Percentiles rank a stretch among this genome's conserved stretches.
phyloP scores from a whole-genome alignment of 2,113 vertebrate species.

The Charina bottae region DNA sequence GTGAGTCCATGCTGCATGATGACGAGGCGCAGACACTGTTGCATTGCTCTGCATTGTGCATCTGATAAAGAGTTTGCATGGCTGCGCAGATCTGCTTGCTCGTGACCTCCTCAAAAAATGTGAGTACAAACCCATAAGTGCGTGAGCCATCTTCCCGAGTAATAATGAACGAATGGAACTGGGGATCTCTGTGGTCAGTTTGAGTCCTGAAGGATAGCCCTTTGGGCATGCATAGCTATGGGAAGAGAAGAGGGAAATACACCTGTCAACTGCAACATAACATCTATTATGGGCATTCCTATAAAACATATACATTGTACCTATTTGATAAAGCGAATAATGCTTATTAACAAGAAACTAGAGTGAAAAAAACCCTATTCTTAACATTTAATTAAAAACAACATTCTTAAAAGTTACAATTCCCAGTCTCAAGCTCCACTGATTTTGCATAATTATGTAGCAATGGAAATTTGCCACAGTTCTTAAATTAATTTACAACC shows the following conservation, averaged over 20 bases:
- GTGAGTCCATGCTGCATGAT: slow-evolving; percentile 94
- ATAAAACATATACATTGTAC: background rate
- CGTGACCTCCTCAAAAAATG: slow-evolving; percentile 94
- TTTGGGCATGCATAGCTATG: slow-evolving; percentile 95
- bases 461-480: background rate
- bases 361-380: background rate
- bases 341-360: background rate
- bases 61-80: slow-evolving; percentile 96
- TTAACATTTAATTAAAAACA: slow-evolving; percentile 21
- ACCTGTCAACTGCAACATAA: slow-evolving; percentile 18
- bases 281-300: background rate
- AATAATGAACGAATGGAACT: slow-evolving; percentile 94
- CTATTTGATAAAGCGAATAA: background rate
- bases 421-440: background rate
- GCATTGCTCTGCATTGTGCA: slow-evolving; percentile 92
- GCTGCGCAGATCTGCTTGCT: slow-evolving; percentile 90
- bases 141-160: slow-evolving; percentile 89
- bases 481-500: slow-evolving; percentile 6
- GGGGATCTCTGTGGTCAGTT: slow-evolving; percentile 80
- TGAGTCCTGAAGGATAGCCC: slow-evolving; percentile 95
- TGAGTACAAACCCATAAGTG: slow-evolving; percentile 94
- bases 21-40: slow-evolving; percentile 85
- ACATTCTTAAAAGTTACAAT: slow-evolving; percentile 12
- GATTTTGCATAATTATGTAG: background rate
- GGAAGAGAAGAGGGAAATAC: background rate